Base-by-base conservation (phyloP, 2,797 vertebrate genomes). In the Poecilia wingei region DNA sequence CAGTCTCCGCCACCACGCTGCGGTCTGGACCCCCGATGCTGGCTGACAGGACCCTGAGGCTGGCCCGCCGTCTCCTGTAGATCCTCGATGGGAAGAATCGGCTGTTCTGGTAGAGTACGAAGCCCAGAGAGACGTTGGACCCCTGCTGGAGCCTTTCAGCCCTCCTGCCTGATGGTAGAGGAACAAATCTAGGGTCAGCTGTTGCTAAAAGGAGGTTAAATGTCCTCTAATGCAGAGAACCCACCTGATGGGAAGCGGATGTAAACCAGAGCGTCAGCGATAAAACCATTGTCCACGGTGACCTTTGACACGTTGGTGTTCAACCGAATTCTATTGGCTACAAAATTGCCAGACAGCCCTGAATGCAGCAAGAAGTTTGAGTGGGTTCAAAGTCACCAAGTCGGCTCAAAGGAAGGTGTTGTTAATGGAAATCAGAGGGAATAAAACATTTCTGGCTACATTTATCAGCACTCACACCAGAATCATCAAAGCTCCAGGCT, bases 51-150 rank as follows among this genome's bases (percentile, higher is more conserved):
- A 95, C 93, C 76, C 68, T 89, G 70, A 90, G 43, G 22, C 79
- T 79, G 47, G 74, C 18, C 51, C 41, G 55, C 0, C 9, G 61
- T 3, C 39, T 25, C 2, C 14, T 47, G 81, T 88, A 93, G 47
- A 1, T 2, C 4, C 47, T 72, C 0, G 95, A 94, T 33, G n/a
- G 77, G 82, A 95, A 95, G 77, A 95, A 94, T 0, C 53, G 84
- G 73, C 92, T 83, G 0, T 92, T 95, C 78, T 93, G 92, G 80
- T 95, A 95, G 51, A 95, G 90, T 16, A 95, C 90, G 22, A 95
- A 94, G 6, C 94, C 93, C 74, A 94, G 8, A 0, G 84, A 86
- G 28, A 80, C 8, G 3, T 61, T 28, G 0, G 82, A 45, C 0
- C 10, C 16, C 46, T 4, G 36, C 74, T 76, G 80, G 10, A 0